Percentiles rank a stretch among this genome's conserved stretches.
Conservation (phyloP, 2,888 invertebrate species). For the Dasypolia templi region DNA sequence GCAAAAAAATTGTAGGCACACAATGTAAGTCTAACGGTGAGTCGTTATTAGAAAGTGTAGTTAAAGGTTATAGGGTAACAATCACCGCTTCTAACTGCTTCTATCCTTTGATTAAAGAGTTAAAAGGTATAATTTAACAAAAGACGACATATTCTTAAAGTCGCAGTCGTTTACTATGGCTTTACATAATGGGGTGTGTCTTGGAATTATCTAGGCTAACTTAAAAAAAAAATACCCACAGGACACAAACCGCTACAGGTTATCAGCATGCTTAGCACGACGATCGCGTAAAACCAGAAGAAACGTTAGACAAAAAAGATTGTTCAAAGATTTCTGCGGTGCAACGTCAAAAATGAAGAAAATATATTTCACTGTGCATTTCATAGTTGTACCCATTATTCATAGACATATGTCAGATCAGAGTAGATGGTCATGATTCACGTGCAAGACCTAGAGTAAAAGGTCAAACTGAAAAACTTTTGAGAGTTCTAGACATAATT, state of each 20-base stretch:
- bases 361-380: background rate
- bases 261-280: background rate
- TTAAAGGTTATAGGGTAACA: background rate
- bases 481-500: background rate
- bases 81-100: background rate
- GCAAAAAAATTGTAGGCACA: constrained; percentile 21
- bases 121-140: background rate
- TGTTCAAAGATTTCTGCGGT: background rate
- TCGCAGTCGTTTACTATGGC: too few species aligned
- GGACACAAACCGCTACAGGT: background rate
- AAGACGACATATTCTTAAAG: too few species aligned
- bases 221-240: background rate
- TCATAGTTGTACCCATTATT: background rate
- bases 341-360: background rate
- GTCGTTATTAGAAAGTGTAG: background rate
- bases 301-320: too few species aligned
- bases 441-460: background rate
- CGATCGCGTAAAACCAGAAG: background rate
- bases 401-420: too few species aligned
- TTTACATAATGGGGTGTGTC: background rate
- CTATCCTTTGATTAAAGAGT: background rate
- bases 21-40: background rate
- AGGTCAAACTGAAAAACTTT: background rate
- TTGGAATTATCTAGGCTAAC: background rate
- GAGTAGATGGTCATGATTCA: too few species aligned